These are phyloP conservation scores for Heliconius sara DNA, from an alignment of 2,888 invertebrate species.

Conservation along the genomic window DNA sequence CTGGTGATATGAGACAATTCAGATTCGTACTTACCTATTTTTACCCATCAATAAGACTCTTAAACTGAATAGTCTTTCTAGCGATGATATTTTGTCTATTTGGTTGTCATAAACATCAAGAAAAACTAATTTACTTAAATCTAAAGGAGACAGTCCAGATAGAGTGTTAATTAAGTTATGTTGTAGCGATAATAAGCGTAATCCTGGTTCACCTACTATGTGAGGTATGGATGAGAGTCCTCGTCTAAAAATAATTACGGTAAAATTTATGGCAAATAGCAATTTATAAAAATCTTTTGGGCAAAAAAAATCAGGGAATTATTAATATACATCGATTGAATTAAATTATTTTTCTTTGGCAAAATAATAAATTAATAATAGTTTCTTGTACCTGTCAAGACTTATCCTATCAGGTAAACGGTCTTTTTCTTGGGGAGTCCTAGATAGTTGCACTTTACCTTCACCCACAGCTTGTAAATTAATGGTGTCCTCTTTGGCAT, in stretches of 20 bases:
- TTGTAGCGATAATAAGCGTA: conserved; percentile 94
- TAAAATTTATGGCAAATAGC: not conserved
- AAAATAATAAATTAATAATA: not conserved
- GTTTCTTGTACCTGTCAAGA: conserved; percentile 86
- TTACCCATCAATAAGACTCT: conserved; percentile 95
- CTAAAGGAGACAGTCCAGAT: conserved; percentile 83
- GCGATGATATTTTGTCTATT: conserved; percentile 91
- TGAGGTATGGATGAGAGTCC: conserved; percentile 93
- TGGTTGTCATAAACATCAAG: conserved; percentile 98
- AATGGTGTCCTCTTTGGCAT: conserved; percentile 69
- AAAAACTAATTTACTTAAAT: conserved; percentile 92
- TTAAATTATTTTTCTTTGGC: not conserved
- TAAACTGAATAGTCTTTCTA: conserved; percentile 90
- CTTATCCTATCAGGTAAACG: conserved; percentile 94
- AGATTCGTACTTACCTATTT: conserved; percentile 86
- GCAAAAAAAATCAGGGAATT: not conserved
- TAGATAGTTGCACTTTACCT: conserved; percentile 87
- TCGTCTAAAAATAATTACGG: conserved; percentile 74
- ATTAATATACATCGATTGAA: not conserved
- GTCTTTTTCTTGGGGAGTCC: conserved; percentile 90
- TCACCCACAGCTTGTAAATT: conserved; percentile 85
- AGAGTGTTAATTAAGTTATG: conserved; percentile 94
- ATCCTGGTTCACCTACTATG: conserved; percentile 91
- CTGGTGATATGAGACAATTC: not conserved
- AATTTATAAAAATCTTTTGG: not conserved